Conservation (phyloP, 2,888 invertebrate genomes). For the Sepiola atlantica region DNA sequence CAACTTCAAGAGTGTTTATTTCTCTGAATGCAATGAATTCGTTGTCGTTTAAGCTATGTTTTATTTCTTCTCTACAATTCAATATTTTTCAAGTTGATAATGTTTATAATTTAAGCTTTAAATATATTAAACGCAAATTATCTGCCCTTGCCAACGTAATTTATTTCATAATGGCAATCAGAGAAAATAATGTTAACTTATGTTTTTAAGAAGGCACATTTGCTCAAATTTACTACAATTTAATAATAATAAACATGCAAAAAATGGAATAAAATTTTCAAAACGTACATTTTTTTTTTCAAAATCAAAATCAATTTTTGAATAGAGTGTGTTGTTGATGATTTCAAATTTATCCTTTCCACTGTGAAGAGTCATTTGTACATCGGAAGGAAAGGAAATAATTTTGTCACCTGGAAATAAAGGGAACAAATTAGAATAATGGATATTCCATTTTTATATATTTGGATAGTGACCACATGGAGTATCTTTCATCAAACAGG, state of each 20-base stretch:
- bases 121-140: background rate
- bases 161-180: background rate
- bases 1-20: too few species aligned
- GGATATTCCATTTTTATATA: too few species aligned
- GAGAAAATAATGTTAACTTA: background rate
- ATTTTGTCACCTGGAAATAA: conserved; percentile 2
- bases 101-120: background rate
- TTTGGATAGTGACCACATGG: too few species aligned
- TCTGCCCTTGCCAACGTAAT: background rate
- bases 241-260: background rate
- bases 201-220: too few species aligned
- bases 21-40: too few species aligned
- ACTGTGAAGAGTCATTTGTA: background rate
- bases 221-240: background rate
- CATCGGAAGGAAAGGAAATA: background rate
- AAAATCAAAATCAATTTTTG: background rate
- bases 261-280: background rate
- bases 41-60: too few species aligned
- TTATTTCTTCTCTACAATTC: too few species aligned
- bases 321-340: background rate
- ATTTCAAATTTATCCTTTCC: conserved; percentile 20
- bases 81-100: too few species aligned
- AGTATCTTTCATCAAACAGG: too few species aligned
- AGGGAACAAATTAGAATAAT: background rate
- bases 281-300: background rate